These are phyloP conservation scores for Allobates femoralis DNA, from an alignment of 2,797 vertebrate species.

Conservation along the genomic window DNA sequence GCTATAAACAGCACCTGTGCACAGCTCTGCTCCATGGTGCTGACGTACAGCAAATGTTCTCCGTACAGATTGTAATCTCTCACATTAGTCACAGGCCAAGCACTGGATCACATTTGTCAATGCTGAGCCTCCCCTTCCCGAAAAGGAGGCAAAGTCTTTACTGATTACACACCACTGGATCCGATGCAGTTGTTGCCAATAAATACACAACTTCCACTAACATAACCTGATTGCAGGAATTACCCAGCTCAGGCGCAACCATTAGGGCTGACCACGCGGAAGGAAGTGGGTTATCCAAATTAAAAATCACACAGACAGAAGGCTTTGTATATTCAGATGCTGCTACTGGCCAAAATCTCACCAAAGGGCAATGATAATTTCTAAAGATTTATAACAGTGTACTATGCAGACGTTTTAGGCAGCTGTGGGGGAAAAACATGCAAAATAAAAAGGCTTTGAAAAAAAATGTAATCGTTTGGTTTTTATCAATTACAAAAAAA, in stretches of 20 bases:
- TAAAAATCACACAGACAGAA: no score
- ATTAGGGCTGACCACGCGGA: not conserved
- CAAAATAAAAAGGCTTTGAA: no score
- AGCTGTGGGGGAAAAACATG: no score
- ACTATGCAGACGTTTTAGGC: no score
- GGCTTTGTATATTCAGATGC: no score
- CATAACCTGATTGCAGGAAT: not conserved
- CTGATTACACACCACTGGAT: not conserved
- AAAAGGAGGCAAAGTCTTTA: not conserved
- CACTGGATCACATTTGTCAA: not conserved
- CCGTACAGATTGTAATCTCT: not conserved
- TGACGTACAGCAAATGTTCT: not conserved
- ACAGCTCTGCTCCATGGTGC: not conserved
- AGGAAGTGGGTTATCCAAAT: not conserved
- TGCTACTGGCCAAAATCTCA: no score
- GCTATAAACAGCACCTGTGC: conserved; percentile 26
- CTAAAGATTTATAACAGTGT: no score
- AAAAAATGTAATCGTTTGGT: no score
- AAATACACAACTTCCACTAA: not conserved
- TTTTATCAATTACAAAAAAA: no score
- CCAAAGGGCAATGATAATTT: no score
- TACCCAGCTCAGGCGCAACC: not conserved
- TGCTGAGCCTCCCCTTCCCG: not conserved
- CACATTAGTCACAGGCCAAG: not conserved
- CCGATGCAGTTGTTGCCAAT: not conserved